These are phyloP conservation scores for Cataglyphis livida DNA, from an alignment of 2,888 invertebrate species.

Conservation along the genomic window DNA sequence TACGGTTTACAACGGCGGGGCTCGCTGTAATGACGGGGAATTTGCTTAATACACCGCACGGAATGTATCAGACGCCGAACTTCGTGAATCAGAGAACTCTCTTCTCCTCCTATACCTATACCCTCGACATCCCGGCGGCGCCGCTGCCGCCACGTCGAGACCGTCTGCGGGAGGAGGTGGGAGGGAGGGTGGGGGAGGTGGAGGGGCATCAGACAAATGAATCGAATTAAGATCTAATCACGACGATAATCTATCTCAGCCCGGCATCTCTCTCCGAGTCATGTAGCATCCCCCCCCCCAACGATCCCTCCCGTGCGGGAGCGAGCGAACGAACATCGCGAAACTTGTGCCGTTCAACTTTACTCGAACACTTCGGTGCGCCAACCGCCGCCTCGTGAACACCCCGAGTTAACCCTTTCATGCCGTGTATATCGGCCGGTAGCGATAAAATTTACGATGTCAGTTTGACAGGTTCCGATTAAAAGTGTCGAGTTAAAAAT, in stretches of 20 bases:
- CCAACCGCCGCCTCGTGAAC: slow-evolving; percentile 24
- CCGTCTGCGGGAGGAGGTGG: slow-evolving; percentile 6
- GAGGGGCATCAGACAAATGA: slow-evolving; percentile 43
- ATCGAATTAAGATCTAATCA: slow-evolving; percentile 56
- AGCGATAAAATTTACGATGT: not conserved
- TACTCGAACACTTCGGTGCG: not conserved
- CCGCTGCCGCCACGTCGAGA: not conserved
- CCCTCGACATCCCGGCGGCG: not conserved
- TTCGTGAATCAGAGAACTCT: slow-evolving; percentile 44
- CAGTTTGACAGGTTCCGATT: not conserved
- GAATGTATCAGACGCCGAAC: slow-evolving; percentile 54
- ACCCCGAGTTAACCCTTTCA: slow-evolving; percentile 35
- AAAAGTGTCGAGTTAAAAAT: not conserved
- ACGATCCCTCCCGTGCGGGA: slow-evolving; percentile 23
- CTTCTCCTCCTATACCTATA: not conserved
- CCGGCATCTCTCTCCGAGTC: slow-evolving; percentile 50
- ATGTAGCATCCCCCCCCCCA: slow-evolving; percentile 50
- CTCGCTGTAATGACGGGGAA: slow-evolving; percentile 54
- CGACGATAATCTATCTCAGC: slow-evolving; percentile 55
- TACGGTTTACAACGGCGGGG: slow-evolving; percentile 41
- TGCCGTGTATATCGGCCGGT: slow-evolving; percentile 11
- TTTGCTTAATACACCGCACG: slow-evolving; percentile 57
- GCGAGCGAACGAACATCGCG: slow-evolving; percentile 22
- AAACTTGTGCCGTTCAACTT: slow-evolving; percentile 36
- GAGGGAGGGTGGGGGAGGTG: not conserved